phyloP scores from a whole-genome alignment of 2,888 invertebrate species.

The Ectemnius continuus region DNA sequence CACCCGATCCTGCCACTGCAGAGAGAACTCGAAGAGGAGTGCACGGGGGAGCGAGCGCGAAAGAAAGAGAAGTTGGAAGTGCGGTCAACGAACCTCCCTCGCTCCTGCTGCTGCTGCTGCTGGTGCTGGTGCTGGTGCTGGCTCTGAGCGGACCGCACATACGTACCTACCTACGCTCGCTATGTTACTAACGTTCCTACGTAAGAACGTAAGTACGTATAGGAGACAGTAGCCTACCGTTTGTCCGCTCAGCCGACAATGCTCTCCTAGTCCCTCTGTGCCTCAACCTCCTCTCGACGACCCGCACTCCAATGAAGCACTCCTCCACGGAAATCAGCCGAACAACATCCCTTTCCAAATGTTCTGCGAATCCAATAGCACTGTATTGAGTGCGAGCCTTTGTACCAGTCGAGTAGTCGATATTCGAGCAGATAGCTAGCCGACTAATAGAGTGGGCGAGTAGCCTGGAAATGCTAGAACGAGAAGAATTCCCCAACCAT shows the following conservation, averaged over 20 bases:
- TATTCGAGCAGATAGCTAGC: no score
- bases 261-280: conserved; percentile 30
- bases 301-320: not conserved
- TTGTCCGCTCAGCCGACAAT: conserved; percentile 44
- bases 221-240: conserved; percentile 53
- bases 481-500: not conserved
- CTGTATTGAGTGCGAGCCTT: not conserved
- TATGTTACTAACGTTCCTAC: conserved; percentile 48
- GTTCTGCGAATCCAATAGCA: conserved; percentile 16
- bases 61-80: conserved; percentile 55
- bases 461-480: not conserved
- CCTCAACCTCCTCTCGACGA: conserved; percentile 15
- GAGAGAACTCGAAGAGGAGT: conserved; percentile 4
- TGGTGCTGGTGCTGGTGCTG: conserved; percentile 22
- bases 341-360: conserved; percentile 21
- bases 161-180: conserved; percentile 46
- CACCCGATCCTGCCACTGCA: not conserved
- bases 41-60: not conserved
- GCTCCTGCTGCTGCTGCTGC: conserved; percentile 22
- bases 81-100: conserved; percentile 73
- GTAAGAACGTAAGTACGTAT: conserved; percentile 37
- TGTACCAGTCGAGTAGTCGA: no score
- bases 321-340: not conserved
- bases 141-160: conserved; percentile 22
- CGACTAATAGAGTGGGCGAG: not conserved